Base-by-base conservation (phyloP, 1,140 invertebrate species). In the Sinonovacula constricta region DNA sequence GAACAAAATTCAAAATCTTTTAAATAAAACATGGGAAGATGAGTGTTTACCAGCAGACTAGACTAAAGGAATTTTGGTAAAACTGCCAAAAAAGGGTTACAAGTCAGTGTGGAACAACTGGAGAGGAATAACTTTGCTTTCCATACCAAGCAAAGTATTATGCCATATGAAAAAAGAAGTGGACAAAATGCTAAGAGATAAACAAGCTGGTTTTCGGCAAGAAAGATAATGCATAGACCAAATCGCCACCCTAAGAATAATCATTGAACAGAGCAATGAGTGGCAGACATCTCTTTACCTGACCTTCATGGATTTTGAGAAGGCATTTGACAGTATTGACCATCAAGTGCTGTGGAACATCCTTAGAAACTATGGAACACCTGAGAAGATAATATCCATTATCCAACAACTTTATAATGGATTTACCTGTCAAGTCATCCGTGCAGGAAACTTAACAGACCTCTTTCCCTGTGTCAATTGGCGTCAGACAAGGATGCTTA, bases 31-130 rank as follows among this genome's bases (percentile, higher is more conserved):
- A 12, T 65, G 63, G 79, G 51, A 51, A 39, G 22, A 63, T 31
- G 65, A 76, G 54, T 18, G 33, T 22, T 26, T 82, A 33, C 80
- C 82, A 70, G 45, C 26, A 69, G 80, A 83, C 34, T 85, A 79
- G 85, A 80, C 65, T 49, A 34, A 76, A 59, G 79, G 79, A 36
- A 34, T 63, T 26, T 22, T 84, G 15, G 63, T 83, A 7, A 86
- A 83, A 59, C 57, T 81, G 15, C 81, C 76, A 39, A 86, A 85
- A 69, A 86, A 86, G 68, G 79, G 83, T n/a, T n/a, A n/a, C n/a
- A n/a, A n/a, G n/a, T n/a, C n/a, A n/a, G n/a, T n/a, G n/a, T n/a
- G n/a, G n/a, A 56, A 51, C 33, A 85, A 87, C 68, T 84, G 72
- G 57, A 59, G 81, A 66, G 83, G 83, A 39, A 85, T 85, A 22